Conservation (phyloP, 2,888 invertebrate species). For the Leucania comma region DNA sequence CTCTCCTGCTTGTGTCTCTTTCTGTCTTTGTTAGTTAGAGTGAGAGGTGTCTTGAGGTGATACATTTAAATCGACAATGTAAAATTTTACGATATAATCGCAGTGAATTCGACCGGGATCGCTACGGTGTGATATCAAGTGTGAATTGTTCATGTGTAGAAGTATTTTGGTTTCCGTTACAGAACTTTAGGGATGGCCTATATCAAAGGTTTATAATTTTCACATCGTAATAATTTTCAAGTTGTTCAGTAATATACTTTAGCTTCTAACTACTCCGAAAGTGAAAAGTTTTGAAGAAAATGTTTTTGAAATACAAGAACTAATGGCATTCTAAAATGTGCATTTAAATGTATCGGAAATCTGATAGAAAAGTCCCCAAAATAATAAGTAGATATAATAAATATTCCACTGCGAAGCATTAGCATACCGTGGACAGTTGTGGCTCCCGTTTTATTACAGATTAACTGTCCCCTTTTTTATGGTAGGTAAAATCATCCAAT, state of each 20-base stretch:
- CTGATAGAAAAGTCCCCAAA: not conserved
- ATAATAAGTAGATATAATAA: not conserved
- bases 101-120: slow-evolving; percentile 53
- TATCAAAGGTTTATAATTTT: not conserved
- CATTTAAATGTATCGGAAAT: slow-evolving; percentile 5
- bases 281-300: not conserved
- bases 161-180: slow-evolving; percentile 36
- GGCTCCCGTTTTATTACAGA: no score
- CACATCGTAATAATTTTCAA: not conserved
- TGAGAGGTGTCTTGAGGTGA: slow-evolving; percentile 71
- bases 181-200: slow-evolving; percentile 15
- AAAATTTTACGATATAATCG: slow-evolving; percentile 84
- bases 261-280: not conserved
- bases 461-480: no score
- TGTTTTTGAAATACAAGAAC: not conserved
- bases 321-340: not conserved
- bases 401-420: not conserved
- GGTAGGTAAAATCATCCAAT: no score
- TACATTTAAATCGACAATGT: slow-evolving; percentile 81
- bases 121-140: slow-evolving; percentile 70
- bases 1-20: slow-evolving; percentile 65
- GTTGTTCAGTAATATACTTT: not conserved
- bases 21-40: slow-evolving; percentile 61
- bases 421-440: not conserved
- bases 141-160: slow-evolving; percentile 50